Evolutionary conservation across 2,113 vertebrate species (phyloP).

Genomic region (Lasiurus borealis): DNA sequence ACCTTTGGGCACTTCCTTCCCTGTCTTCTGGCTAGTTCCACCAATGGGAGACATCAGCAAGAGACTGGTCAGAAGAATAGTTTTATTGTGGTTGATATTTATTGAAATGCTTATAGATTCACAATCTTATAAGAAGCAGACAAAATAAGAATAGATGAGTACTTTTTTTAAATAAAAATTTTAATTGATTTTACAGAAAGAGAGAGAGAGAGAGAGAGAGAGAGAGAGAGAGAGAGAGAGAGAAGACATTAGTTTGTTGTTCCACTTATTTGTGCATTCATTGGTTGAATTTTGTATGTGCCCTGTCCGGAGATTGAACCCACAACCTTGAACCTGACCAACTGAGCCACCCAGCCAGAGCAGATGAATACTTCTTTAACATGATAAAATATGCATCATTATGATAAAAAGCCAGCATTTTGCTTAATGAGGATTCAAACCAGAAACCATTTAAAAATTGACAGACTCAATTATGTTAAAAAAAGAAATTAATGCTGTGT

Average conservation of each 20-base stretch:
- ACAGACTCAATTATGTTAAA: conserved; percentile 32
- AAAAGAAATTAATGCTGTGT: neutral
- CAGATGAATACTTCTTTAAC: conserved; percentile 41
- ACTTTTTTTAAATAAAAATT: neutral
- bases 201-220: neutral
- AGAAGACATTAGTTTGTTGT: too few relatives aligned
- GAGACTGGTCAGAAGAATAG: neutral
- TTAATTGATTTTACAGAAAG: neutral
- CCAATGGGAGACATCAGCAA: neutral
- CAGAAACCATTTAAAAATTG: conserved; percentile 2
- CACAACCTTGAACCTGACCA: neutral
- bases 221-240: too few relatives aligned
- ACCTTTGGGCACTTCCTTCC: neutral
- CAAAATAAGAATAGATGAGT: conserved; percentile 20
- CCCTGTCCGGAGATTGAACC: too few relatives aligned
- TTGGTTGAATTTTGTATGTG: too few relatives aligned
- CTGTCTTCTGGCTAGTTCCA: neutral
- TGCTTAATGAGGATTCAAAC: neutral
- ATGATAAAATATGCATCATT: neutral
- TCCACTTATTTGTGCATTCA: too few relatives aligned
- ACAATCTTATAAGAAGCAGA: neutral
- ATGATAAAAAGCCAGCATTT: neutral
- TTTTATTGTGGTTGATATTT: neutral
- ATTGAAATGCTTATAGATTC: conserved; percentile 15
- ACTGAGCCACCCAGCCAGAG: neutral